A percentile compares a stretch with the other conserved stretches of the same genome.
Conservation (phyloP, 2,888 invertebrate species). For the Entomobrya proxima region DNA sequence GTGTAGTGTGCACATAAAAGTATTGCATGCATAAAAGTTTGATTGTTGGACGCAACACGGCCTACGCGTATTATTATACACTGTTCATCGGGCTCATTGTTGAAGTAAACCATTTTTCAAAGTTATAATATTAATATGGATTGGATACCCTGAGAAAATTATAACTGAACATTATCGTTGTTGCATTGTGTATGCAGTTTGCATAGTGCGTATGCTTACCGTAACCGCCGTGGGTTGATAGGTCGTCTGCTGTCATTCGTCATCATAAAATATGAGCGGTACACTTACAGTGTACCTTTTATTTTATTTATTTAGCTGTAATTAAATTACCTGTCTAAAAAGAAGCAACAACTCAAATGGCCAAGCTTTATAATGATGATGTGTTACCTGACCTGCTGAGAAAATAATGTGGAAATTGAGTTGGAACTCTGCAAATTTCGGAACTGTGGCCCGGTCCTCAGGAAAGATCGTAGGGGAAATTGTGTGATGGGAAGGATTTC, state of each 20-base stretch:
- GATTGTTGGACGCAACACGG: neutral
- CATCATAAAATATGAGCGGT: neutral
- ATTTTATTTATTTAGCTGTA: neutral
- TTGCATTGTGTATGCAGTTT: neutral
- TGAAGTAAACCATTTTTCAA: constrained; percentile 15
- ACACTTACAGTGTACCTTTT: neutral
- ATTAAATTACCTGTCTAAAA: neutral
- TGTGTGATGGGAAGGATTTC: neutral
- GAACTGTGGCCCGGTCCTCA: neutral
- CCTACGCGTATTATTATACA: neutral
- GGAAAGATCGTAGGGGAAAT: neutral
- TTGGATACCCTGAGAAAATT: constrained; percentile 1
- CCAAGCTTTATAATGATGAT: too few relatives aligned
- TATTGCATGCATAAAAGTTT: neutral
- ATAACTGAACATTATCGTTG: neutral
- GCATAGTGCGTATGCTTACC: constrained; percentile 30
- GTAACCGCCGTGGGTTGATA: neutral
- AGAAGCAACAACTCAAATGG: neutral
- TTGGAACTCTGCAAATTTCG: neutral
- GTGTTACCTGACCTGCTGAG: constrained; percentile 20
- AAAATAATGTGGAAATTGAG: constrained; percentile 1
- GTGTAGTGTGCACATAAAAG: neutral
- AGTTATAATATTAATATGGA: neutral
- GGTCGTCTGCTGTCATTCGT: neutral
- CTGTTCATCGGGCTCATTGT: neutral